A percentile compares a stretch with the other conserved stretches of the same genome.
These are phyloP conservation scores for Druon quercuslanigerum DNA, from an alignment of 1,140 invertebrate genomes.

Conservation along the genomic window DNA sequence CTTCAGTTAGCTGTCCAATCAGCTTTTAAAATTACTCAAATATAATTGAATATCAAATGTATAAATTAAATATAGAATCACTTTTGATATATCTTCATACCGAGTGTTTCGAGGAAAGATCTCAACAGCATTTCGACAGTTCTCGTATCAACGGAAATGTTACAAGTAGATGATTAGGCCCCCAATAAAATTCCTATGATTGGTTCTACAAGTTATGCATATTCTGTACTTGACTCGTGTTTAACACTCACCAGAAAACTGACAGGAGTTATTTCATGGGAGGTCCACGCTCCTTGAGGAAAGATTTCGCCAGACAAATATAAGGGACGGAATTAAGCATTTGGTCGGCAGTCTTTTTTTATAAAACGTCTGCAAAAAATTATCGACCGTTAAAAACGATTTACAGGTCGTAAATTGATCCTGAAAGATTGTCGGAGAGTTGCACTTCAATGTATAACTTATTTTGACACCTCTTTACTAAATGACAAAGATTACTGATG, in stretches of 20 bases:
- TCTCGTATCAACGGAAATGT: not conserved
- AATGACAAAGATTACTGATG: too few relatives aligned
- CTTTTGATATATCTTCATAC: constrained; percentile 19
- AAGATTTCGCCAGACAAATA: constrained; percentile 47
- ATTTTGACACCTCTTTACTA: too few relatives aligned
- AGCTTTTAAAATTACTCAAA: too few relatives aligned
- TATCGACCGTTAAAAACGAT: constrained; percentile 50
- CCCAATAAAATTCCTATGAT: constrained; percentile 29
- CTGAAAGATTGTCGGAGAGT: too few relatives aligned
- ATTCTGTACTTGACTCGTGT: constrained; percentile 35
- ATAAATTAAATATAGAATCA: not conserved
- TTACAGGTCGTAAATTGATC: constrained; percentile 53
- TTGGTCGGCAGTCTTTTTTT: constrained; percentile 48
- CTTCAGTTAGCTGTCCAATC: too few relatives aligned
- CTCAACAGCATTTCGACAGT: constrained; percentile 2
- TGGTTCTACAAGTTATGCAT: constrained; percentile 32
- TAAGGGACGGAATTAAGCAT: constrained; percentile 35
- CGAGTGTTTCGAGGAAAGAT: constrained; percentile 16
- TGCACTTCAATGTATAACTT: too few relatives aligned
- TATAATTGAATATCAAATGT: not conserved
- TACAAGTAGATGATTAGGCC: constrained; percentile 27
- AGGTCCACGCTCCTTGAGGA: constrained; percentile 45
- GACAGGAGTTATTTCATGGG: constrained; percentile 35
- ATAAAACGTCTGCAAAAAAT: constrained; percentile 49
- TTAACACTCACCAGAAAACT: constrained; percentile 43